These are phyloP conservation scores for Smutsia gigantea DNA, from an alignment of 2,797 vertebrate genomes.

Conservation along the genomic window DNA sequence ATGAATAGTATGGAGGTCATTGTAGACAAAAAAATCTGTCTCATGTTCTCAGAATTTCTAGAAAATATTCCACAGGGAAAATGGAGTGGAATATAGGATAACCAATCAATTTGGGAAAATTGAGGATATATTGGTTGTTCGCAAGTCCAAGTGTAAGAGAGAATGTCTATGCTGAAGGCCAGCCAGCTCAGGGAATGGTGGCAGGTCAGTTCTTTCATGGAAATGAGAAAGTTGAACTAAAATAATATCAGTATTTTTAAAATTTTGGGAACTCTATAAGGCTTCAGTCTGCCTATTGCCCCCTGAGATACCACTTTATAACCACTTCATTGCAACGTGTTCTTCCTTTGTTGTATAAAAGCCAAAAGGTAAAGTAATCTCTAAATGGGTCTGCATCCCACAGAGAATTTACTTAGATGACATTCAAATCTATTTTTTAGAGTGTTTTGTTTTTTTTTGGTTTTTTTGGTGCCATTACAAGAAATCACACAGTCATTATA, in stretches of 20 bases:
- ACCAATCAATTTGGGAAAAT: not conserved
- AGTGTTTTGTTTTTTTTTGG: not conserved
- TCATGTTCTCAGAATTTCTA: not conserved
- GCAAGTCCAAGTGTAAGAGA: not conserved
- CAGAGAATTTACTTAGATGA: conserved; percentile 83
- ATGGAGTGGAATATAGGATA: not conserved
- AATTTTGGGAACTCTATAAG: conserved; percentile 56
- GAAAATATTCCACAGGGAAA: not conserved
- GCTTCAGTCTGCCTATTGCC: conserved; percentile 49
- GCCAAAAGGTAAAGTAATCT: conserved; percentile 79
- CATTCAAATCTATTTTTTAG: conserved; percentile 80
- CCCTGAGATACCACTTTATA: conserved; percentile 73
- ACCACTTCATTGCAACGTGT: conserved; percentile 52
- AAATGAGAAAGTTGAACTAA: conserved; percentile 58
- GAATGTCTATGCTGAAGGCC: not conserved
- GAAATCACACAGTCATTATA: conserved; percentile 78
- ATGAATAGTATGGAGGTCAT: not conserved
- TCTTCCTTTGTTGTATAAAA: conserved; percentile 80
- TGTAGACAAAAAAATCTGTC: not conserved
- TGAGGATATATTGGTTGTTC: not conserved
- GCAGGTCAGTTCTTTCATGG: conserved; percentile 52
- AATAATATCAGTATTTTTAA: conserved; percentile 62
- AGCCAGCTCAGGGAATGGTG: not conserved
- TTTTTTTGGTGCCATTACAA: conserved; percentile 74
- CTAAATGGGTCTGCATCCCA: conserved; percentile 77